These are phyloP conservation scores for Synaphobranchus kaupii DNA, from an alignment of 2,797 vertebrate genomes.

Conservation along the genomic window DNA sequence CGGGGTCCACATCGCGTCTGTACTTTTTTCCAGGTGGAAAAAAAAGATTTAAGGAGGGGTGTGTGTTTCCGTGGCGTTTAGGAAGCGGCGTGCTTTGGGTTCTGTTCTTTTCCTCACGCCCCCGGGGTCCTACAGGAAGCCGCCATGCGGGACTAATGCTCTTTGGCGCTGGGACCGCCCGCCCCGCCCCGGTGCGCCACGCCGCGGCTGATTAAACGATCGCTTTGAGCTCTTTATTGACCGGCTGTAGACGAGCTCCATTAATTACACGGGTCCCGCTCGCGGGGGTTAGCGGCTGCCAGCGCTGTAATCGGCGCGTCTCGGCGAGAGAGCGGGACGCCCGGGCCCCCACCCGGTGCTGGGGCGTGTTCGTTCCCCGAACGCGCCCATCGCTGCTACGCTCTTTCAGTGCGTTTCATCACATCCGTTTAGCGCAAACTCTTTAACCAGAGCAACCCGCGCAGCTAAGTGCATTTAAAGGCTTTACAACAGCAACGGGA, in stretches of 20 bases:
- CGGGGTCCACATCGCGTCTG: no score
- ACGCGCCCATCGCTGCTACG: no score
- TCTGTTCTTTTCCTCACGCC: background rate
- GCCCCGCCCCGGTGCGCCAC: background rate
- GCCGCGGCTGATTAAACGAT: background rate
- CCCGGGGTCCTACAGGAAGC: background rate
- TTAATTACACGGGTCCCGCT: background rate
- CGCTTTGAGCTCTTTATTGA: conserved; percentile 16
- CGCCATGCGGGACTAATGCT: conserved; percentile 3
- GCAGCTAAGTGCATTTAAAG: background rate
- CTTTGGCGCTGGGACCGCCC: background rate
- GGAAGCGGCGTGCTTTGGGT: background rate
- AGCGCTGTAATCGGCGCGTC: background rate
- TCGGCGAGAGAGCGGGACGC: background rate
- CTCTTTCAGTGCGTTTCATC: background rate
- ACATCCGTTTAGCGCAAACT: background rate
- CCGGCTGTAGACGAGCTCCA: background rate
- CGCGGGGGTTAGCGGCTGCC: background rate
- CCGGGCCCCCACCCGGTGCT: background rate
- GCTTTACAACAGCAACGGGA: background rate
- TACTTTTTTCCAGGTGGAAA: no score
- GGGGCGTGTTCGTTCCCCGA: background rate
- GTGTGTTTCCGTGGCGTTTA: background rate
- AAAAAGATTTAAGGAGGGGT: no score
- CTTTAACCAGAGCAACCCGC: background rate